Evolutionary conservation across 1,140 invertebrate genomes (phyloP).

Genomic region (Holotrichia oblita): DNA sequence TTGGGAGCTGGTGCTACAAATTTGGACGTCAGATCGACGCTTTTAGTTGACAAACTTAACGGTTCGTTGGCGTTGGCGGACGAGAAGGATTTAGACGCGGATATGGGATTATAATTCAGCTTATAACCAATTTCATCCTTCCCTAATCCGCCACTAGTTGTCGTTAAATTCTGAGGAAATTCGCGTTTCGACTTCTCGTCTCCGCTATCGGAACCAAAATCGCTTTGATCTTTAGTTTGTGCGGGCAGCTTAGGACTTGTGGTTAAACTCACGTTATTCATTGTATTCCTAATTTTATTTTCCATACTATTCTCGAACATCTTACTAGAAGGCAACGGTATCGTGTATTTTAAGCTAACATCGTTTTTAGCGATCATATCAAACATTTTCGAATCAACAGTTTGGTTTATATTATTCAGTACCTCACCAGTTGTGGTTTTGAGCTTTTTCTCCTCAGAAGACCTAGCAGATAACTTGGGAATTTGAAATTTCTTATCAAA

Average conservation of each 20-base stretch:
- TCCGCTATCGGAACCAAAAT: slow-evolving; percentile 32
- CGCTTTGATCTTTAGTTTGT: slow-evolving; percentile 35
- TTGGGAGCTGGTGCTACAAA: slow-evolving; percentile 54
- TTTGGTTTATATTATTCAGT: slow-evolving; percentile 49
- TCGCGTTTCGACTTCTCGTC: slow-evolving; percentile 45
- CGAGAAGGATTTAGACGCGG: slow-evolving; percentile 42
- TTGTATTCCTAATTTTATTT: slow-evolving; percentile 55
- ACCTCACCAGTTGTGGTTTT: slow-evolving; percentile 41
- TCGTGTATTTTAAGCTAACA: slow-evolving; percentile 53
- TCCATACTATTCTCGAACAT: slow-evolving; percentile 55
- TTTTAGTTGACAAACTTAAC: slow-evolving; percentile 49
- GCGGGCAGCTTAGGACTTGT: slow-evolving; percentile 47
- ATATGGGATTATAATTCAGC: slow-evolving; percentile 40
- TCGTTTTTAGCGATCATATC: slow-evolving; percentile 56
- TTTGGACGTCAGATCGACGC: slow-evolving; percentile 52
- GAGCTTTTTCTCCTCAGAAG: slow-evolving; percentile 59
- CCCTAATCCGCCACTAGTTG: neutral
- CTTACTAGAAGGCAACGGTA: slow-evolving; percentile 51
- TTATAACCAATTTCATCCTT: slow-evolving; percentile 41
- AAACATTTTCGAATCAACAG: slow-evolving; percentile 54
- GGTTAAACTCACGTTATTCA: slow-evolving; percentile 46
- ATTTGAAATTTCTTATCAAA: slow-evolving; percentile 88
- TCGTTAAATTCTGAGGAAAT: slow-evolving; percentile 31
- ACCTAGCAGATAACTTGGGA: slow-evolving; percentile 77
- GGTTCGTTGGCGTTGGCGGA: slow-evolving; percentile 43